A percentile compares a stretch with the other conserved stretches of the same genome.
These are phyloP conservation scores for Microplitis deprimator DNA, from an alignment of 2,888 invertebrate species.

Conservation along the genomic window DNA sequence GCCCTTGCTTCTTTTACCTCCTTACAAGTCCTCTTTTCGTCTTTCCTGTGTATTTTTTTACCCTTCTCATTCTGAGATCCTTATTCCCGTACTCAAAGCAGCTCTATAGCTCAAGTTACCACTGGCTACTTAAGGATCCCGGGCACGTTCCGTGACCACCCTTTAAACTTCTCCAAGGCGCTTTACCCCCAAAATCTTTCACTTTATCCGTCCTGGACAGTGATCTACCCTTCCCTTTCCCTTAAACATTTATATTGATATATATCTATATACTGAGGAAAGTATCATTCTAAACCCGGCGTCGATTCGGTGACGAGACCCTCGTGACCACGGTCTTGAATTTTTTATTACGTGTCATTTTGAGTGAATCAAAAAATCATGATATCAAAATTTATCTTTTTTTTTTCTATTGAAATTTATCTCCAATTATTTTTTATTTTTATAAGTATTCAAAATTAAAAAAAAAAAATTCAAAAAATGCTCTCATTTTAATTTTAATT, in stretches of 20 bases:
- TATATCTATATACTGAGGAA: background rate
- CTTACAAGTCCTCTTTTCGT: constrained; percentile 22
- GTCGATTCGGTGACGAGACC: constrained; percentile 23
- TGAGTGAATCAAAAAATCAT: constrained; percentile 10
- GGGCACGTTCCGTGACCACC: constrained; percentile 65
- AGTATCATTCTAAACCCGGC: background rate
- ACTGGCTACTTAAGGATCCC: constrained; percentile 52
- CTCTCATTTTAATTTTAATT: no score
- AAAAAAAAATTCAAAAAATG: background rate
- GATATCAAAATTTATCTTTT: constrained; percentile 12
- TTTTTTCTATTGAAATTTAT: constrained; percentile 8
- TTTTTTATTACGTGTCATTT: constrained; percentile 37
- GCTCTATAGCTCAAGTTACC: constrained; percentile 46
- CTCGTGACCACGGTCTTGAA: constrained; percentile 46
- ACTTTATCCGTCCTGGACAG: constrained; percentile 69
- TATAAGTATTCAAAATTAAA: background rate
- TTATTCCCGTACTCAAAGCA: background rate
- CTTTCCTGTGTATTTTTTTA: constrained; percentile 31
- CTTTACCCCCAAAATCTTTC: constrained; percentile 63
- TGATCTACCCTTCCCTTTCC: constrained; percentile 62
- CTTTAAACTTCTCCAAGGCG: constrained; percentile 53
- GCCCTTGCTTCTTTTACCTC: constrained; percentile 35
- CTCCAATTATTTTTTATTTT: background rate
- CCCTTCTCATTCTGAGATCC: constrained; percentile 36
- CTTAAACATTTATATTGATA: constrained; percentile 56